These are phyloP conservation scores for Paradoxurus hermaphroditus DNA, from an alignment of 2,113 vertebrate genomes.

Conservation along the genomic window DNA sequence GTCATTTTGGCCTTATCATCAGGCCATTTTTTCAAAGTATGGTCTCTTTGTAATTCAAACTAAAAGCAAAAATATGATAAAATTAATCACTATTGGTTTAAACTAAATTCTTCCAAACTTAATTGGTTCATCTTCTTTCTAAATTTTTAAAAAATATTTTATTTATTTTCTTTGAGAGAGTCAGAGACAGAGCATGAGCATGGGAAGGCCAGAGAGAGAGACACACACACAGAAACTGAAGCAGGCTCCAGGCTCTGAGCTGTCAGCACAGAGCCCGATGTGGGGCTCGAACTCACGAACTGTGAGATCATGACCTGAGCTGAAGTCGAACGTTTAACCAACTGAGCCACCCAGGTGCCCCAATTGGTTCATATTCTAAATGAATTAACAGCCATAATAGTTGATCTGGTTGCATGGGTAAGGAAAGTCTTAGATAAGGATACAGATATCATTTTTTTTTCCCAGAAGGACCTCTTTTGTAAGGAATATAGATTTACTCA, in stretches of 20 bases:
- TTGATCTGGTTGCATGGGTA: not conserved
- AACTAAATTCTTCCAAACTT: not conserved
- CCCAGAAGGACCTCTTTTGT: not conserved
- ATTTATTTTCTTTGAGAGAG: too few species aligned
- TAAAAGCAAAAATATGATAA: slow-evolving; percentile 22
- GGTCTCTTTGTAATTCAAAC: not conserved
- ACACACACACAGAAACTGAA: too few species aligned
- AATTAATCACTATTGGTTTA: not conserved
- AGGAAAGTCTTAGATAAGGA: not conserved
- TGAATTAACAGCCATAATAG: not conserved
- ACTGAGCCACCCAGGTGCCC: too few species aligned
- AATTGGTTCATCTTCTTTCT: not conserved
- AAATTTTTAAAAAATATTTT: too few species aligned
- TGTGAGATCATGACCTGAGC: too few species aligned
- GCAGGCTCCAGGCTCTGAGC: too few species aligned
- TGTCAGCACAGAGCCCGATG: too few species aligned
- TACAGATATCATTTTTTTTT: not conserved
- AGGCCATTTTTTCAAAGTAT: slow-evolving; percentile 11
- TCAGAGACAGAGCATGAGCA: too few species aligned
- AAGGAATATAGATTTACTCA: not conserved
- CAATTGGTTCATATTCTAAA: not conserved
- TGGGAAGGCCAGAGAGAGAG: too few species aligned
- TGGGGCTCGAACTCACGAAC: too few species aligned
- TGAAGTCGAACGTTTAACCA: too few species aligned
- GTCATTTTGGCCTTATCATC: not conserved